Conservation (phyloP, 2,113 vertebrate species). For the Varanus komodoensis region DNA sequence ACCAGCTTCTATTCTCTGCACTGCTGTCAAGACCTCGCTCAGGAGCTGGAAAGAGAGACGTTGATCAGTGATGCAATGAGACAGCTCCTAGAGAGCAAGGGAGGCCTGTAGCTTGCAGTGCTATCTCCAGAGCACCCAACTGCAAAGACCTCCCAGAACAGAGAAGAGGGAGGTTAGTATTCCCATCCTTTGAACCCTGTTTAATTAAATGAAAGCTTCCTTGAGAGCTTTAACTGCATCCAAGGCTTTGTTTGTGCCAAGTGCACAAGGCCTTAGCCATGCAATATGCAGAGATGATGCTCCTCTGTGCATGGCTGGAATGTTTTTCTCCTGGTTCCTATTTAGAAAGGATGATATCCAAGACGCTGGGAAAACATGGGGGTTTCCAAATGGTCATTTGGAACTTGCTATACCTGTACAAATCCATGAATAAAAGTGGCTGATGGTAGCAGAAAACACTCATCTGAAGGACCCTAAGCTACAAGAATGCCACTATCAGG, state of each 20-base stretch:
- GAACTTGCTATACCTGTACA: too few species aligned
- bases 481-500: too few species aligned
- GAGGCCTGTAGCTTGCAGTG: slow-evolving; percentile 39
- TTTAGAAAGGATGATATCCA: background rate
- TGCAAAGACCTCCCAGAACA: slow-evolving; percentile 44
- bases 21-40: slow-evolving; percentile 66
- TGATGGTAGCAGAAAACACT: too few species aligned
- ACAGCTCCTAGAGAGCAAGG: slow-evolving; percentile 49
- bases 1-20: slow-evolving; percentile 73
- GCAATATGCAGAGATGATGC: background rate
- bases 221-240: background rate
- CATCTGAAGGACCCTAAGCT: too few species aligned
- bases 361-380: too few species aligned
- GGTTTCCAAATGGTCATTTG: too few species aligned
- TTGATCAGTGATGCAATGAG: slow-evolving; percentile 74
- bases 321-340: background rate
- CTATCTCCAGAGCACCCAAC: slow-evolving; percentile 43
- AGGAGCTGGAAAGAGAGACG: slow-evolving; percentile 68
- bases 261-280: background rate
- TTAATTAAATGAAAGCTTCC: slow-evolving; percentile 66
- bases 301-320: background rate
- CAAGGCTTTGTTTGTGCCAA: background rate
- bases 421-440: too few species aligned
- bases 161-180: slow-evolving; percentile 46
- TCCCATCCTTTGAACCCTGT: slow-evolving; percentile 38